Percentiles rank a stretch among this genome's conserved stretches.
These are phyloP conservation scores for Embiotoca jacksoni DNA, from an alignment of 2,113 vertebrate species.

Conservation along the genomic window DNA sequence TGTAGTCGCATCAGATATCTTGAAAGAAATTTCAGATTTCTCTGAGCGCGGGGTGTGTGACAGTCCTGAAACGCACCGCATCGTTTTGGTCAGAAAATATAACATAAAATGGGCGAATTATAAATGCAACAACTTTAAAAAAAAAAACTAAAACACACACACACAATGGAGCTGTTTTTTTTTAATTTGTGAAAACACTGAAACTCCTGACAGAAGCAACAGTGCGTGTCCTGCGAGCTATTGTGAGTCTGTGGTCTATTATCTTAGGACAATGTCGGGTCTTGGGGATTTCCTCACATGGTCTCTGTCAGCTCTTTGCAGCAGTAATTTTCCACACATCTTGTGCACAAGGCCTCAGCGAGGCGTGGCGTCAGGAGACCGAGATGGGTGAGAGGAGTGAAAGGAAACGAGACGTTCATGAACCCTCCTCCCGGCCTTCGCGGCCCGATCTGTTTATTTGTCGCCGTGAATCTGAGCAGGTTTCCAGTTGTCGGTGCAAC, in stretches of 20 bases:
- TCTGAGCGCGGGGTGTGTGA: constrained; percentile 82
- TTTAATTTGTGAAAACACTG: background rate
- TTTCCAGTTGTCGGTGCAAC: background rate
- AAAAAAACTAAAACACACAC: background rate
- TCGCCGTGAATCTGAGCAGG: background rate
- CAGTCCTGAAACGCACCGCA: constrained; percentile 75
- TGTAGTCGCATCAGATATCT: background rate
- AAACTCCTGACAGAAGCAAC: background rate
- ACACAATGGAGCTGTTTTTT: background rate
- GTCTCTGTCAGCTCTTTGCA: constrained; percentile 67
- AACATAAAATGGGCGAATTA: background rate
- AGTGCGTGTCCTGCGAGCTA: background rate
- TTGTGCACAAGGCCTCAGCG: constrained; percentile 46
- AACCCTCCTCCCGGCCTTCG: constrained; percentile 1
- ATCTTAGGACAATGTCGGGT: constrained; percentile 51
- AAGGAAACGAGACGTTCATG: constrained; percentile 51
- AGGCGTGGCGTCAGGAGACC: constrained; percentile 68
- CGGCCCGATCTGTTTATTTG: background rate
- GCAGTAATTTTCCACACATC: constrained; percentile 84
- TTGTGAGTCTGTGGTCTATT: constrained; percentile 37
- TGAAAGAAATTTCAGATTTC: constrained; percentile 89
- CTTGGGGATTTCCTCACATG: constrained; percentile 73
- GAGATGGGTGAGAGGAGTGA: constrained; percentile 42
- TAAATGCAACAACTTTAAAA: background rate
- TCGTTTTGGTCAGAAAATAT: background rate